A percentile compares a stretch with the other conserved stretches of the same genome.
Evolutionary conservation across 1,140 invertebrate genomes (phyloP).

Genomic region (Sminthurides bifidus): DNA sequence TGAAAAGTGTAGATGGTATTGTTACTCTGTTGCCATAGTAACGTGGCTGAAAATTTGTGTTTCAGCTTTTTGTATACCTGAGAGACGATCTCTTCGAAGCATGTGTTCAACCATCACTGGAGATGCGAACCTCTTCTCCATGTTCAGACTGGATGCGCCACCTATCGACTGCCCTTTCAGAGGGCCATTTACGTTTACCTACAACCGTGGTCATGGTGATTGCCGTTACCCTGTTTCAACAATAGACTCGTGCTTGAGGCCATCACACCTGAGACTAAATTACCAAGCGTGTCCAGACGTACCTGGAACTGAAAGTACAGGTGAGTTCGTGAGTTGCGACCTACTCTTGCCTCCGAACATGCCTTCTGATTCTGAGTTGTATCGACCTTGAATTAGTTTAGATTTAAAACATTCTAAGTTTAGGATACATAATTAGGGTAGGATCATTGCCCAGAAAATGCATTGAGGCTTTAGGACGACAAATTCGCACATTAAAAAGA

Average conservation of each 20-base stretch:
- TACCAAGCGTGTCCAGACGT: conserved; percentile 88
- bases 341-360: no score
- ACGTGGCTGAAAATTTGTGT: no score
- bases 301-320: conserved; percentile 50
- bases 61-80: conserved; percentile 62
- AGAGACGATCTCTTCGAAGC: conserved; percentile 57
- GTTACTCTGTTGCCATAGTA: no score
- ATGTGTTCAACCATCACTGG: conserved; percentile 74
- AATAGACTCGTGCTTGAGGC: conserved; percentile 69
- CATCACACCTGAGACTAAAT: conserved; percentile 57
- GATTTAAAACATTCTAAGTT: no score
- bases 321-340: no score
- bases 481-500: no score
- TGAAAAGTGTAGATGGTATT: no score
- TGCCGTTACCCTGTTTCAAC: conserved; percentile 61
- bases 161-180: conserved; percentile 71
- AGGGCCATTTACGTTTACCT: conserved; percentile 67
- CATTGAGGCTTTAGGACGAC: no score
- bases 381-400: no score
- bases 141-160: conserved; percentile 69
- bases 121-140: conserved; percentile 71
- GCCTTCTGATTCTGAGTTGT: no score
- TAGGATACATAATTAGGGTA: no score
- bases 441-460: no score
- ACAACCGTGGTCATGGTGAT: conserved; percentile 63